Conservation (phyloP, 2,888 invertebrate species). For the Scelioninae gen. 1 region DNA sequence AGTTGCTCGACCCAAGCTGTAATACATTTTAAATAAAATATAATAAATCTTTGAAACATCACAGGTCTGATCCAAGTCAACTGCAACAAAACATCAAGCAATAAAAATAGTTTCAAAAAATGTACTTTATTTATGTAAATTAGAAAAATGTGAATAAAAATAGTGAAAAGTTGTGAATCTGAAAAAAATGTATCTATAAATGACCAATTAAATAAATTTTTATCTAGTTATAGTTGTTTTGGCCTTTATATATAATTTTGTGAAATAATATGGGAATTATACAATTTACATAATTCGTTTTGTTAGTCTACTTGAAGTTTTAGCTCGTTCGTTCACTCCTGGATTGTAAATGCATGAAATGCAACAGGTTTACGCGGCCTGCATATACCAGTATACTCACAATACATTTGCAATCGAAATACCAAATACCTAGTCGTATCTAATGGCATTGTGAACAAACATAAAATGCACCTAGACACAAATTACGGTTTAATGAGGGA, state of each 20-base stretch:
- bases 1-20: constrained; percentile 16
- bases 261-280: too few relatives aligned
- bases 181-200: too few relatives aligned
- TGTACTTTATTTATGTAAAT: too few relatives aligned
- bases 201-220: too few relatives aligned
- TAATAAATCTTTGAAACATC: not conserved
- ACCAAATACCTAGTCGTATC: constrained; percentile 30
- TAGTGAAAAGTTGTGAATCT: too few relatives aligned
- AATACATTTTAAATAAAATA: constrained; percentile 30
- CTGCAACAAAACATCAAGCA: too few relatives aligned
- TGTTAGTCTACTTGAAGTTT: not conserved
- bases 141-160: too few relatives aligned
- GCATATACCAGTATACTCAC: constrained; percentile 44
- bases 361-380: constrained; percentile 69
- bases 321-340: constrained; percentile 63
- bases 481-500: not conserved
- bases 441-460: constrained; percentile 23
- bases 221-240: too few relatives aligned
- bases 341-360: constrained; percentile 69
- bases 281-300: too few relatives aligned
- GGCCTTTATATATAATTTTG: too few relatives aligned
- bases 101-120: too few relatives aligned
- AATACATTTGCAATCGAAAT: constrained; percentile 50
- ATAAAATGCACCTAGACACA: not conserved
- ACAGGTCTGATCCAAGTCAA: too few relatives aligned